These are phyloP conservation scores for Nemotelus nigrinus DNA, from an alignment of 2,888 invertebrate genomes.

Conservation along the genomic window DNA sequence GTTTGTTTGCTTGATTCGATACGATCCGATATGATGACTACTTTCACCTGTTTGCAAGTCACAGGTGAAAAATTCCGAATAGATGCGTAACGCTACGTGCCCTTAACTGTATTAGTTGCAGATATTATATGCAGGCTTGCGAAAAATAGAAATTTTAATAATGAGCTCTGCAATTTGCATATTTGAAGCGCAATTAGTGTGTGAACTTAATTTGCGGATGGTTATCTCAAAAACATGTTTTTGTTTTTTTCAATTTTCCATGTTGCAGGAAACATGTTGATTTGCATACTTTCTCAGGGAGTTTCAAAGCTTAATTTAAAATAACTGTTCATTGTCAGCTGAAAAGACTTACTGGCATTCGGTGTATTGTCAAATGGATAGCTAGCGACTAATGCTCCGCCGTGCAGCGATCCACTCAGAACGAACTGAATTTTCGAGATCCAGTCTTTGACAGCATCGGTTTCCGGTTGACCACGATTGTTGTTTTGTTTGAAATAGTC, in stretches of 20 bases:
- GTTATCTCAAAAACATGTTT: too few relatives aligned
- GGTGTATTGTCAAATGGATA: conserved; percentile 98
- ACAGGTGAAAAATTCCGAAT: not conserved
- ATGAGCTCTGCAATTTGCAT: too few relatives aligned
- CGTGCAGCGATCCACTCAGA: conserved; percentile 92
- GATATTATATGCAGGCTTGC: too few relatives aligned
- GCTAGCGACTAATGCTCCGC: conserved; percentile 94
- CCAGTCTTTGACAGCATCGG: conserved; percentile 94
- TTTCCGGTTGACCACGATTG: conserved; percentile 92
- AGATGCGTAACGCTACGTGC: conserved; percentile 10
- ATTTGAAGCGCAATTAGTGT: too few relatives aligned
- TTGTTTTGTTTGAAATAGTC: conserved; percentile 92
- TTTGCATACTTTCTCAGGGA: too few relatives aligned
- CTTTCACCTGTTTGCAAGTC: conserved; percentile 28
- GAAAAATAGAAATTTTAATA: too few relatives aligned
- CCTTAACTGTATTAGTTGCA: not conserved
- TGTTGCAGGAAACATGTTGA: not conserved
- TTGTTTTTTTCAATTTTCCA: not conserved
- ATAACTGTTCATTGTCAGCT: not conserved
- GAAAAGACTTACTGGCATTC: conserved; percentile 82
- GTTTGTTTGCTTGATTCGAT: not conserved
- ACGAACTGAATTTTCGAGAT: conserved; percentile 92
- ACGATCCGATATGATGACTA: conserved; percentile 11
- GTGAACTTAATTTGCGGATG: too few relatives aligned
- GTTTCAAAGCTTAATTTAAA: too few relatives aligned